Conservation (phyloP, 2,888 invertebrate species). For the Congeria kusceri region DNA sequence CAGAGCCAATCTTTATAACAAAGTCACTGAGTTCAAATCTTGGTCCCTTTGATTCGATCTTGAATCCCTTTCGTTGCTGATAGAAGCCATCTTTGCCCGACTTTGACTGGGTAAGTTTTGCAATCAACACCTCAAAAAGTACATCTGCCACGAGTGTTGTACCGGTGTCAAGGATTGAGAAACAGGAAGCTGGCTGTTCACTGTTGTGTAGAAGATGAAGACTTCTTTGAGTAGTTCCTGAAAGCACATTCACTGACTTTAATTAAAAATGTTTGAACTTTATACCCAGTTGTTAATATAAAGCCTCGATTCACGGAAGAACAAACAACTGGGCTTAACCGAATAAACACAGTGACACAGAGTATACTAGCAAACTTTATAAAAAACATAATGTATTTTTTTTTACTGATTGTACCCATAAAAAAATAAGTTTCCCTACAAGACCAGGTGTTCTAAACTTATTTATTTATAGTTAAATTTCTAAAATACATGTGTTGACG, state of each 20-base stretch:
- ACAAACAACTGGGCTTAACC: too few relatives aligned
- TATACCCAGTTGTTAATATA: too few relatives aligned
- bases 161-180: constrained; percentile 94
- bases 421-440: too few relatives aligned
- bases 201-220: constrained; percentile 98
- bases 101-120: constrained; percentile 90
- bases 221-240: constrained; percentile 90
- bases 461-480: too few relatives aligned
- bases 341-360: too few relatives aligned
- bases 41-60: constrained; percentile 92
- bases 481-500: too few relatives aligned
- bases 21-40: constrained; percentile 91
- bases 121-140: constrained; percentile 95
- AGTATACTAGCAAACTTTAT: too few relatives aligned
- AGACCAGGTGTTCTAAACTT: too few relatives aligned
- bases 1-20: constrained; percentile 96
- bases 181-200: constrained; percentile 97
- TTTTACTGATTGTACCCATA: too few relatives aligned
- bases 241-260: neutral
- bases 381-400: too few relatives aligned
- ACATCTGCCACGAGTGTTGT: constrained; percentile 96
- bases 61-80: constrained; percentile 91
- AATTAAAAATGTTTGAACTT: too few relatives aligned
- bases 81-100: constrained; percentile 88
- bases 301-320: too few relatives aligned